phyloP scores from a whole-genome alignment of 2,888 invertebrate genomes.

The Mycalesis mineus region DNA sequence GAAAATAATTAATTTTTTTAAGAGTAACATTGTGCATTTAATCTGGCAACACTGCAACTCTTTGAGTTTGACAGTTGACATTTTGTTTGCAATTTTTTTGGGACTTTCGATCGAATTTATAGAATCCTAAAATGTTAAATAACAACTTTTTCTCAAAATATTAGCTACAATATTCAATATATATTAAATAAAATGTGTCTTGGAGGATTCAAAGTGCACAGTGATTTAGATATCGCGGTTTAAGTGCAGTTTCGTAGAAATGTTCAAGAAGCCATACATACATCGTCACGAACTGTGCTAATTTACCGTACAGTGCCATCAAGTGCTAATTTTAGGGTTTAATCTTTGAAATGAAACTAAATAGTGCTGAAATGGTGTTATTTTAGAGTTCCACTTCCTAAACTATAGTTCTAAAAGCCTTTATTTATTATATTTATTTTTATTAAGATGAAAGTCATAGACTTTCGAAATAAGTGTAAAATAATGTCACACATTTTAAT shows the following conservation, averaged over 20 bases:
- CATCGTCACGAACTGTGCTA: constrained; percentile 19
- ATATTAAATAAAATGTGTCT: background rate
- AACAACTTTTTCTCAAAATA: background rate
- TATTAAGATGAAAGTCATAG: background rate
- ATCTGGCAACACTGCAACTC: constrained; percentile 3
- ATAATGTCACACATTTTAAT: background rate
- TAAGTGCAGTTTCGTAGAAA: constrained; percentile 25
- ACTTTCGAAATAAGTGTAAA: background rate
- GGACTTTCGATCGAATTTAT: constrained; percentile 16
- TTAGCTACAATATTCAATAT: background rate
- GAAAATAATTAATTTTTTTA: background rate
- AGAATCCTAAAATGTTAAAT: background rate
- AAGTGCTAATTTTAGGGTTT: background rate
- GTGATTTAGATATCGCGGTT: background rate
- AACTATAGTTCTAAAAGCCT: background rate
- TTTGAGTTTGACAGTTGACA: constrained; percentile 8
- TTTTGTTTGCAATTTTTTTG: constrained; percentile 7
- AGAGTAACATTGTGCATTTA: background rate
- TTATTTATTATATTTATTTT: too few relatives aligned
- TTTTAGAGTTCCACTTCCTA: background rate
- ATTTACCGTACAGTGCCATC: constrained; percentile 9
- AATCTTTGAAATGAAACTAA: background rate
- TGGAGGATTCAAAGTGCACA: background rate
- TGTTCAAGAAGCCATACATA: constrained; percentile 31
- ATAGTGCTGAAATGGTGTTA: background rate